Evolutionary conservation across 2,113 vertebrate species (phyloP).

Genomic region (Synodontis membranacea): DNA sequence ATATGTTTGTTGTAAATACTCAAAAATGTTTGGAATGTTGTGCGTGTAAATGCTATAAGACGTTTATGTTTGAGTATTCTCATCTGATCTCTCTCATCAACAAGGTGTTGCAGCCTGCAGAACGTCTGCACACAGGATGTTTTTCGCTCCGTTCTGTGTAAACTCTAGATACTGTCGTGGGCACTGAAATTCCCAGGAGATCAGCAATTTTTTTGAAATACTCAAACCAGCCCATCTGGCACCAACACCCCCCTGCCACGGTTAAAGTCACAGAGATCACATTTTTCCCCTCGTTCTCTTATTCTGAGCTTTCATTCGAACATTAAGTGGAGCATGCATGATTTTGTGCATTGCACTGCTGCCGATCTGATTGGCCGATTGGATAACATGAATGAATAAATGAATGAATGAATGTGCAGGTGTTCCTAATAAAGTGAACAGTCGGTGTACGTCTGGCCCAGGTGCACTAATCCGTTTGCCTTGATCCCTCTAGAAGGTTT

Average conservation of each 20-base stretch:
- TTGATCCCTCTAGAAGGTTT: slow-evolving; percentile 15
- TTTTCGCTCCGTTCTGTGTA: background rate
- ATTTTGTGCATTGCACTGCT: background rate
- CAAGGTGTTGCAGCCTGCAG: background rate
- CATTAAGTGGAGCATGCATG: background rate
- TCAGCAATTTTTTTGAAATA: background rate
- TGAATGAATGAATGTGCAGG: background rate
- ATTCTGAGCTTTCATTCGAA: background rate
- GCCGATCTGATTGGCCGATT: background rate
- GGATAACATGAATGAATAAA: too few species aligned
- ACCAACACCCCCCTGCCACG: background rate
- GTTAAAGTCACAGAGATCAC: background rate
- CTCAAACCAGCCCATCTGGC: background rate
- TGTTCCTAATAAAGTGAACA: background rate
- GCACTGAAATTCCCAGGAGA: background rate
- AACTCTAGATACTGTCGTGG: background rate
- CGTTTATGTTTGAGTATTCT: too few species aligned
- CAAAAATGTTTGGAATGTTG: too few species aligned
- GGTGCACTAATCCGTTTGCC: background rate
- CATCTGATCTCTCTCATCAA: background rate
- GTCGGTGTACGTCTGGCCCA: background rate
- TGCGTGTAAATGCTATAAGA: too few species aligned
- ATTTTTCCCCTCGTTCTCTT: background rate
- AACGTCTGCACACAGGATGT: too few species aligned
- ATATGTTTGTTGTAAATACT: too few species aligned